phyloP scores from a whole-genome alignment of 2,113 vertebrate genomes.

The Eulacestoma nigropectus region DNA sequence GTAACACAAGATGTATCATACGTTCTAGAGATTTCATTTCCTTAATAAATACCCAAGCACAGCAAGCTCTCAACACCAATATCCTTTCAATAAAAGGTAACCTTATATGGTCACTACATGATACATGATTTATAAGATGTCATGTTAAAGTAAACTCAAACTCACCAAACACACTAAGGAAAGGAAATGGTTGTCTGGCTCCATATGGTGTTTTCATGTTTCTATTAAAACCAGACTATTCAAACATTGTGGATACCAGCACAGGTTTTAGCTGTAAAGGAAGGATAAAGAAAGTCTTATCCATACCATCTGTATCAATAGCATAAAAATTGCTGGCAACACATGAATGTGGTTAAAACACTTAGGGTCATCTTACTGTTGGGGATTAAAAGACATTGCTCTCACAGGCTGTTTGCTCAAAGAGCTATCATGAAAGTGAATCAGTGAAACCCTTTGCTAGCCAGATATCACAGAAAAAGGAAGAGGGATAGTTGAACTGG shows the following conservation, averaged over 20 bases:
- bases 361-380: conserved; percentile 8
- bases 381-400: not conserved
- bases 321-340: conserved; percentile 19
- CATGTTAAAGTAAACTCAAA: conserved; percentile 57
- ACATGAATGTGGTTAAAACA: conserved; percentile 29
- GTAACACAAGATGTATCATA: not conserved
- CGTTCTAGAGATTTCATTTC: conserved; percentile 53
- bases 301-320: conserved; percentile 41
- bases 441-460: not conserved
- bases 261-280: conserved; percentile 3
- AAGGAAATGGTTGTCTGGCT: conserved; percentile 56
- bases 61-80: conserved; percentile 48
- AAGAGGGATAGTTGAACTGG: not conserved
- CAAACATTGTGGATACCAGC: conserved; percentile 15
- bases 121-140: conserved; percentile 69
- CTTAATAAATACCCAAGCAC: conserved; percentile 55
- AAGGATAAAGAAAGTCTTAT: conserved; percentile 28
- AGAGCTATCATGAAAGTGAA: not conserved
- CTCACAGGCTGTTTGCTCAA: not conserved
- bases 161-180: conserved; percentile 24
- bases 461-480: not conserved
- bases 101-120: conserved; percentile 56
- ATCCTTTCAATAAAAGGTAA: conserved; percentile 64
- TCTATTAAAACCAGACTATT: conserved; percentile 61
- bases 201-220: conserved; percentile 53